Percentiles rank a stretch among this genome's conserved stretches.
These are phyloP conservation scores for Cyprinodon brontotheroides DNA, from an alignment of 2,113 vertebrate species.

Conservation along the genomic window DNA sequence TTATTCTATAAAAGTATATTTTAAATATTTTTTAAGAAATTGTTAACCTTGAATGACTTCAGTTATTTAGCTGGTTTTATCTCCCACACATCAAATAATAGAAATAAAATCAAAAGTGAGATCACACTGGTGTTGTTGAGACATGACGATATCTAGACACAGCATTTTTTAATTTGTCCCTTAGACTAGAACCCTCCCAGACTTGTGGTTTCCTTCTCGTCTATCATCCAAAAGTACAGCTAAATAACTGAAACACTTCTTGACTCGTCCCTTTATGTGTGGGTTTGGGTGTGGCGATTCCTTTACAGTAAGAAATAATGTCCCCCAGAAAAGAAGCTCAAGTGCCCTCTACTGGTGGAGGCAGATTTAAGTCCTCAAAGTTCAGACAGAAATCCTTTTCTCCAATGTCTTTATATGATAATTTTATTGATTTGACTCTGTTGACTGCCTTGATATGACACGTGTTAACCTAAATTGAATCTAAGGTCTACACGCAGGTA, in stretches of 20 bases:
- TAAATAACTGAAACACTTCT: slow-evolving; percentile 3
- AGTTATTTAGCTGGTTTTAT: background rate
- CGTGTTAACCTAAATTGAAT: background rate
- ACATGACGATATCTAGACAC: slow-evolving; percentile 26
- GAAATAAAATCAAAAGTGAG: background rate
- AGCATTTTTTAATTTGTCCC: slow-evolving; percentile 8
- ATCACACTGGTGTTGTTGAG: background rate
- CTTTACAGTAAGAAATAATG: slow-evolving; percentile 9
- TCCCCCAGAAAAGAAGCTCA: slow-evolving; percentile 37
- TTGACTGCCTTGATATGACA: too few relatives aligned
- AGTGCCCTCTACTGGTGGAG: slow-evolving; percentile 68
- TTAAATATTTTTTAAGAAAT: background rate
- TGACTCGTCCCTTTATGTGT: slow-evolving; percentile 10
- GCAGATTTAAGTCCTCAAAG: background rate
- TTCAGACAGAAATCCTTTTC: too few relatives aligned
- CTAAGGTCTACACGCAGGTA: background rate
- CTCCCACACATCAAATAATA: background rate
- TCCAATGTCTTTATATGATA: too few relatives aligned
- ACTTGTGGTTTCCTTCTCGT: background rate
- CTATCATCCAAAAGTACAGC: background rate
- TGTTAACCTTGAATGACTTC: background rate
- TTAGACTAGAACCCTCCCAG: slow-evolving; percentile 29
- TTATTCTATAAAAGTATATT: background rate
- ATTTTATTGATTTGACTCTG: too few relatives aligned
- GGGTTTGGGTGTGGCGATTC: slow-evolving; percentile 61